Evolutionary conservation across 1,140 invertebrate genomes (phyloP).

Genomic region (Rhizoglyphus robini): DNA sequence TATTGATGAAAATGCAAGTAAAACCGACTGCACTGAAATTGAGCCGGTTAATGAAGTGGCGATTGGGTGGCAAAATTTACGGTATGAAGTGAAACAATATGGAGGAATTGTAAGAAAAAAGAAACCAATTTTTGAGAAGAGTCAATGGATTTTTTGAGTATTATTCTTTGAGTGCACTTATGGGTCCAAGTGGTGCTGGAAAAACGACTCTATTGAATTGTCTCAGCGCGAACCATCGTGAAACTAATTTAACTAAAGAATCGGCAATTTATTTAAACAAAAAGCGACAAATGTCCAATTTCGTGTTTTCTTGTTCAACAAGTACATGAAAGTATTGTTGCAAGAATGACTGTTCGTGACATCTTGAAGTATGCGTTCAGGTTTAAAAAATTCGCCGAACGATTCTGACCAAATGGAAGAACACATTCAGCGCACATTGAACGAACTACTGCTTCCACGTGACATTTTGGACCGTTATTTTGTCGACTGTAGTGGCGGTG

Average conservation of each 20-base stretch:
- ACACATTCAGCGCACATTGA: background rate
- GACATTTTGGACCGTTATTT: background rate
- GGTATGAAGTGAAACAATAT: background rate
- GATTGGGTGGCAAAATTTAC: background rate
- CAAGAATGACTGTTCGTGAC: background rate
- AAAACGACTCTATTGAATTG: conserved; percentile 26
- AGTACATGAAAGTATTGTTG: conserved; percentile 3
- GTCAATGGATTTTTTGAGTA: conserved; percentile 14
- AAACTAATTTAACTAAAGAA: background rate
- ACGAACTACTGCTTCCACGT: background rate
- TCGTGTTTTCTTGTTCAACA: background rate
- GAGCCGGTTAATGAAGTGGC: background rate
- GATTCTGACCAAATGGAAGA: background rate
- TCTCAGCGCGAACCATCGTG: background rate
- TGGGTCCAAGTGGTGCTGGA: conserved; percentile 28
- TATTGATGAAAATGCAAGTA: background rate
- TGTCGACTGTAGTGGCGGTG: conserved; percentile 15
- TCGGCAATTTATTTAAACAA: background rate
- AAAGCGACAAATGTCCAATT: background rate
- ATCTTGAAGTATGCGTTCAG: conserved; percentile 1
- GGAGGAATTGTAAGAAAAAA: background rate
- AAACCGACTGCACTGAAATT: background rate
- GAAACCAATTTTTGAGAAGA: background rate
- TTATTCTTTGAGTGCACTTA: conserved; percentile 14
- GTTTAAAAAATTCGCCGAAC: background rate